Base-by-base conservation (phyloP, 2,888 invertebrate species). In the Acrobasis consociella region DNA sequence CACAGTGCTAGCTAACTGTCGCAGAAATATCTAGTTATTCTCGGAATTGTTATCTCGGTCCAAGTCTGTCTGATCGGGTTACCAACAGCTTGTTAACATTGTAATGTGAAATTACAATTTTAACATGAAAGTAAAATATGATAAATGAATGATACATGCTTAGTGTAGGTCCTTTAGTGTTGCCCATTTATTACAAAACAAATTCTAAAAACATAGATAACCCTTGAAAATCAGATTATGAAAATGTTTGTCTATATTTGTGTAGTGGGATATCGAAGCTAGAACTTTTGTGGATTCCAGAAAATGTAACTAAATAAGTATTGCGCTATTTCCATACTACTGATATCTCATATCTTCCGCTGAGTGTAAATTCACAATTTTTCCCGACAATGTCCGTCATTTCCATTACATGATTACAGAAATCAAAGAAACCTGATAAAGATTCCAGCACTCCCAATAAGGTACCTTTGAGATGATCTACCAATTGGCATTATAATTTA, bases 351-450 rank as follows among this genome's bases (percentile, higher is more conserved):
- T 17, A 37, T 37, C 42, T 38, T 11, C 42, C 10, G 53, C 15
- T 11, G 42, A 55, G 37, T 62, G 52, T 62, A 49, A 38, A 5
- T 9, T 37, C 55, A 55, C 10, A 9, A 16, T 5, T 38, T 31
- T 55, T 9, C 5, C 60, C 49, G 69, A 64, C 59, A 61, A 67
- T 66, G 75, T 76, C 80, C 72, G 80, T 72, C 72, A 76, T 78
- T 77, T 79, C 72, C 69, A 72, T 82, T 83, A 67, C 77, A 75
- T 86, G 77, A 81, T 95, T 95, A 79, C 95, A 96, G 96, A 96
- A 96, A 93, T 96, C 96, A 92, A 95, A 95, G 94, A 96, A 95
- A 94, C 93, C 93, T 83, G 95, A 95, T 89, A 95, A 94, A 94
- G 94, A 88, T 93, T 94, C 93, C 83, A 93, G 94, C 83, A 95